Conservation (phyloP, 2,797 vertebrate genomes). For the Myotis findleyi region DNA sequence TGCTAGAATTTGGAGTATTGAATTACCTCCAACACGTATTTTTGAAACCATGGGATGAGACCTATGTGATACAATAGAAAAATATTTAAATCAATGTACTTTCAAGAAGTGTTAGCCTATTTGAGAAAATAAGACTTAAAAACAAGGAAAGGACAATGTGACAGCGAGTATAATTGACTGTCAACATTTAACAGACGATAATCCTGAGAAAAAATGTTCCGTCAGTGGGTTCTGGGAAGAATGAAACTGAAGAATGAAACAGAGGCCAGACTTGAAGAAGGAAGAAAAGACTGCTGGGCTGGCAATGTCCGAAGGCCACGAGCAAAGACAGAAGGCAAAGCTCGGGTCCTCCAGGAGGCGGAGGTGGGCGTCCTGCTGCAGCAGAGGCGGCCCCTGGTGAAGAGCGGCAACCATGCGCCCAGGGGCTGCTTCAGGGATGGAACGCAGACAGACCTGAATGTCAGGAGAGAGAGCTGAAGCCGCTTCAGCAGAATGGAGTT, state of each 20-base stretch:
- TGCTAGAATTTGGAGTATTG: not conserved
- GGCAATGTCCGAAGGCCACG: not conserved
- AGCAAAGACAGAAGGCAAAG: not conserved
- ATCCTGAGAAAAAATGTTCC: not conserved
- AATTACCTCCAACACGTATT: not conserved
- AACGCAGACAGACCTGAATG: not conserved
- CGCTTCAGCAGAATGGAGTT: not conserved
- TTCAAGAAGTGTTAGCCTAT: constrained; percentile 7
- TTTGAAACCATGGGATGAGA: not conserved
- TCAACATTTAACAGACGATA: not conserved
- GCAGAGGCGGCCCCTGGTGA: not conserved
- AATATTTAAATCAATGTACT: not conserved
- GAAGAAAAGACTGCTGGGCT: not conserved
- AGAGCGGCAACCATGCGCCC: not conserved
- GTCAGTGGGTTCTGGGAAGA: not conserved
- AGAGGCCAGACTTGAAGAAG: not conserved
- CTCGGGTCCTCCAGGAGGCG: not conserved
- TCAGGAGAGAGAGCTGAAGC: not conserved
- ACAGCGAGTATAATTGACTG: constrained; percentile 48
- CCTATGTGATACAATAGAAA: not conserved
- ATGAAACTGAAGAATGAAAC: not conserved
- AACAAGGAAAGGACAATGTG: not conserved
- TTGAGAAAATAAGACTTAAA: constrained; percentile 60
- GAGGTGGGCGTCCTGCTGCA: not conserved
- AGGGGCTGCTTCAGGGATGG: accelerated